phyloP scores from a whole-genome alignment of 1,140 invertebrate genomes.

The Eciton burchellii region DNA sequence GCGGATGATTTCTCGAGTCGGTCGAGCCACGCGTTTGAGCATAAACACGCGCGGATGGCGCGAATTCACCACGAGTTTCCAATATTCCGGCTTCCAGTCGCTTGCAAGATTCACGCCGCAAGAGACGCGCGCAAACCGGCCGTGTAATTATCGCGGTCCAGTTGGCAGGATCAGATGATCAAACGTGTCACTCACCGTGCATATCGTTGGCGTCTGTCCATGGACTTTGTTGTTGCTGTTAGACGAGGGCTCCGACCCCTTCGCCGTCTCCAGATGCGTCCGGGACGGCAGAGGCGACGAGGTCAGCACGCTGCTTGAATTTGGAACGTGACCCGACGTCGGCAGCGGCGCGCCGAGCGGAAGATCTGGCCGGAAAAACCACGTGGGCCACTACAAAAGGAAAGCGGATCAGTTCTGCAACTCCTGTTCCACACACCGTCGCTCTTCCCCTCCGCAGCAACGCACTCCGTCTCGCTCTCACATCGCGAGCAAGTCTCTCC shows the following conservation, averaged over 20 bases:
- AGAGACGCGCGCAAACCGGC: constrained; percentile 16
- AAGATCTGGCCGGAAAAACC: constrained; percentile 81
- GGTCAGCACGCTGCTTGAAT: constrained; percentile 71
- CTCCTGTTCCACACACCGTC: too few relatives aligned
- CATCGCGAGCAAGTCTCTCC: too few relatives aligned
- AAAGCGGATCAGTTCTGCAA: constrained; percentile 3
- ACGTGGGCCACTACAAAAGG: constrained; percentile 80
- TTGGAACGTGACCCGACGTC: constrained; percentile 63
- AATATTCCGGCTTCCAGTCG: constrained; percentile 22
- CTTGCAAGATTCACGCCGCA: constrained; percentile 1
- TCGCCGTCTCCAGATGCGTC: constrained; percentile 71
- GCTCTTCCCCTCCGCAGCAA: too few relatives aligned
- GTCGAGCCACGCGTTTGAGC: background rate
- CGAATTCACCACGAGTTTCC: background rate
- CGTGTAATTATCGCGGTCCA: constrained; percentile 42
- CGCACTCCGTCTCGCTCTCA: too few relatives aligned
- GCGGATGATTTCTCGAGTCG: background rate
- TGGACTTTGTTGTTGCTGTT: constrained; percentile 79
- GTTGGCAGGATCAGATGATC: constrained; percentile 48
- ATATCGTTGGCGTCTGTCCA: constrained; percentile 82
- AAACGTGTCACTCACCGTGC: constrained; percentile 79
- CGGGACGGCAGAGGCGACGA: constrained; percentile 72
- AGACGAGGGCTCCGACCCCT: constrained; percentile 71
- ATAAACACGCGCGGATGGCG: constrained; percentile 4
- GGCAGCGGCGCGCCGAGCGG: constrained; percentile 67